A percentile compares a stretch with the other conserved stretches of the same genome.
These are phyloP conservation scores for Anolis sagrei DNA, from an alignment of 2,113 vertebrate species.

Conservation along the genomic window DNA sequence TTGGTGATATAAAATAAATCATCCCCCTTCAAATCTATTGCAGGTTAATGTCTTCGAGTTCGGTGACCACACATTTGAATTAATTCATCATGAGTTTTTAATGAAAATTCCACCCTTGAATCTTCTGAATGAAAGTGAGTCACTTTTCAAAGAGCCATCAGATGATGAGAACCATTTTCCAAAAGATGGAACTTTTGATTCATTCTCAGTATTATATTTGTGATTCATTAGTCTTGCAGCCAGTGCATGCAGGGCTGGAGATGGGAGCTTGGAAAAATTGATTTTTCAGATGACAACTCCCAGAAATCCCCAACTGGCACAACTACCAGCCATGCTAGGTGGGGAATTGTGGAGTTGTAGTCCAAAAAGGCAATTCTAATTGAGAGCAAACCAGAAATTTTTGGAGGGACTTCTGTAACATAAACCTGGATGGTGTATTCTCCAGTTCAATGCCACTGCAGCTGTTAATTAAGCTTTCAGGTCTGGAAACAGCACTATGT, in stretches of 20 bases:
- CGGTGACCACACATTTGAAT: slow-evolving; percentile 53
- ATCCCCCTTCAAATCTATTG: slow-evolving; percentile 40
- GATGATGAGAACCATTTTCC: not conserved
- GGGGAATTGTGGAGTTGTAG: too few relatives aligned
- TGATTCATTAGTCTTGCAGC: too few relatives aligned
- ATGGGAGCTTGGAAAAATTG: not conserved
- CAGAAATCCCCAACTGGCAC: too few relatives aligned
- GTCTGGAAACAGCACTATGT: too few relatives aligned
- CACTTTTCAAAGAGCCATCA: not conserved
- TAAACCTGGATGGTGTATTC: not conserved
- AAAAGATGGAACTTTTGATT: not conserved
- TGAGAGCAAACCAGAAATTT: not conserved
- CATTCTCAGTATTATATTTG: not conserved
- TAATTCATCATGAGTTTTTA: slow-evolving; percentile 44
- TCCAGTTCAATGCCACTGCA: not conserved
- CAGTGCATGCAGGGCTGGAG: not conserved
- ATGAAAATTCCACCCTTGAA: not conserved
- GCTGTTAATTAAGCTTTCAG: not conserved
- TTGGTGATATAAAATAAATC: slow-evolving; percentile 34
- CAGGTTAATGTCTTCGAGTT: slow-evolving; percentile 44
- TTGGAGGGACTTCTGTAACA: not conserved
- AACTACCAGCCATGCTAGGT: too few relatives aligned
- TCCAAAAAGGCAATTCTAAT: not conserved
- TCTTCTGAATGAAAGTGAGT: not conserved
- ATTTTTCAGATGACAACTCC: not conserved